Conservation (phyloP, 2,888 invertebrate species). For the Melieria crassipennis region DNA sequence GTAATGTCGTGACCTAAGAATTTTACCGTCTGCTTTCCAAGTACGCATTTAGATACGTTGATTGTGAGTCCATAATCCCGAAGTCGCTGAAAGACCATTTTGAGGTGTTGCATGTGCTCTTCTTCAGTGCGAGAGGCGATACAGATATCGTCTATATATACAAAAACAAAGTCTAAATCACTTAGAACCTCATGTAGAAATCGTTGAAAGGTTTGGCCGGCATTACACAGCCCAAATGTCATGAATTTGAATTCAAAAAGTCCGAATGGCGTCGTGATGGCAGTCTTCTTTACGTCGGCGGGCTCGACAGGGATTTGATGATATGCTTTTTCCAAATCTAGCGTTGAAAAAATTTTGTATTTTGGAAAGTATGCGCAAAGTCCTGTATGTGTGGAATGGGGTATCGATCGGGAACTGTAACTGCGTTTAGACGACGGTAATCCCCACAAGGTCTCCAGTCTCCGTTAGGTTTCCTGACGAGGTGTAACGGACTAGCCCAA, state of each 20-base stretch:
- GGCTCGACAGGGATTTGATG: background rate
- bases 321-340: too few relatives aligned
- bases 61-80: background rate
- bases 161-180: conserved; percentile 24
- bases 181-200: conserved; percentile 35
- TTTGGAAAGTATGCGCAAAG: background rate
- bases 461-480: too few relatives aligned
- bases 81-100: conserved; percentile 2
- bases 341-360: background rate
- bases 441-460: too few relatives aligned
- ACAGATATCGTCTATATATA: conserved; percentile 22
- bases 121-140: conserved; percentile 2
- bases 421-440: too few relatives aligned
- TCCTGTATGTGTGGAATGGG: conserved; percentile 12
- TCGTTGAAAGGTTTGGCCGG: conserved; percentile 38
- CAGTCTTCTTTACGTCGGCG: conserved; percentile 21
- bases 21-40: too few relatives aligned
- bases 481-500: too few relatives aligned
- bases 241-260: conserved; percentile 13
- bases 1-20: background rate
- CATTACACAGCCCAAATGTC: conserved; percentile 18
- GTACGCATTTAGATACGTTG: too few relatives aligned
- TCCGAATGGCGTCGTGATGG: conserved; percentile 29
- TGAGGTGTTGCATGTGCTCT: conserved; percentile 1
- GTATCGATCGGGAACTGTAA: background rate